These are phyloP conservation scores for Drosophila ironensis DNA, from an alignment of 1,140 invertebrate species.

Conservation along the genomic window DNA sequence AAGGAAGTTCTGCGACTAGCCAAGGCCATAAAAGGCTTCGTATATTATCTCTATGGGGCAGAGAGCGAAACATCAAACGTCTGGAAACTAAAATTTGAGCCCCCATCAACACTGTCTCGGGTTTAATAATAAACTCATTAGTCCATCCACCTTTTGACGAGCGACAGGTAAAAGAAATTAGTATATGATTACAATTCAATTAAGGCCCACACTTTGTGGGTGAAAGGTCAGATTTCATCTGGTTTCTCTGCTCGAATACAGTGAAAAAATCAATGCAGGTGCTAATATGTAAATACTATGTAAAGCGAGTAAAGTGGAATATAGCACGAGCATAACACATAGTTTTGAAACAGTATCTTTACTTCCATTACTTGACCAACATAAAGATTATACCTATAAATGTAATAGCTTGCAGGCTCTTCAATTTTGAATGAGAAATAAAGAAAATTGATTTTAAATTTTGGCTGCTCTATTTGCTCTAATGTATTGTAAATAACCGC, in stretches of 20 bases:
- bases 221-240: constrained; percentile 32
- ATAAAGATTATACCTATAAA: no score
- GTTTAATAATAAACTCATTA: constrained; percentile 25
- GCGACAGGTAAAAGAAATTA: constrained; percentile 15
- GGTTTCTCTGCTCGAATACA: neutral
- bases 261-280: no score
- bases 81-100: neutral
- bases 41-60: neutral
- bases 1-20: neutral
- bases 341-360: no score
- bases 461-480: no score
- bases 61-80: neutral
- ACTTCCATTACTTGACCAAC: no score
- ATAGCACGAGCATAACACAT: no score
- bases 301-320: no score
- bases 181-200: constrained; percentile 36
- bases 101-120: neutral
- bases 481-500: no score
- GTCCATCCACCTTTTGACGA: neutral
- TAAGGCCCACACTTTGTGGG: neutral
- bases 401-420: no score
- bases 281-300: no score
- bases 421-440: no score
- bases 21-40: neutral
- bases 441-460: no score